Percentiles rank a stretch among this genome's conserved stretches.
phyloP scores from a whole-genome alignment of 1,140 invertebrate genomes.

The Drosophila jambulina region DNA sequence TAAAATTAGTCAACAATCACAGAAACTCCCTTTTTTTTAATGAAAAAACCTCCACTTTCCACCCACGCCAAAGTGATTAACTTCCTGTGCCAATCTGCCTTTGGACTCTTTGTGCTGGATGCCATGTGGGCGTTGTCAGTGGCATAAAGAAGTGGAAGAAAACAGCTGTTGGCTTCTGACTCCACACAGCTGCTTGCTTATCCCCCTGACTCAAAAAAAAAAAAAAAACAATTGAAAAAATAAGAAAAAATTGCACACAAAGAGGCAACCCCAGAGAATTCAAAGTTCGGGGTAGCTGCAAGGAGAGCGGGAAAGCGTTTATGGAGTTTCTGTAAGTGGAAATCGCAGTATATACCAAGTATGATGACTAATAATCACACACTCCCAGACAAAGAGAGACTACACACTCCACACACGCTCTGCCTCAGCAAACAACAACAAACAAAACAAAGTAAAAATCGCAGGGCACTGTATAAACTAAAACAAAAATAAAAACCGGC shows the following conservation, averaged over 20 bases:
- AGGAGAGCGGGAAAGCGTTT: conserved; percentile 11
- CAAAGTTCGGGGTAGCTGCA: no score
- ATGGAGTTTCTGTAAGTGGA: conserved; percentile 65
- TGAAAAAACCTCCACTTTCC: conserved; percentile 10
- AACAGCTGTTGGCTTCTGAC: conserved; percentile 68
- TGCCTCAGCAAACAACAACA: conserved; percentile 42
- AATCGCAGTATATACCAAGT: conserved; percentile 33
- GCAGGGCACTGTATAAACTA: conserved; percentile 17
- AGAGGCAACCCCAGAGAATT: conserved; percentile 26
- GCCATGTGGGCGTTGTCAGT: conserved; percentile 71
- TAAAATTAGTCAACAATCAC: conserved; percentile 8
- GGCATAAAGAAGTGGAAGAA: conserved; percentile 24
- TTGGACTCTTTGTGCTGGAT: conserved; percentile 15
- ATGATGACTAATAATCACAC: conserved; percentile 72
- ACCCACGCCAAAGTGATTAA: conserved; percentile 53
- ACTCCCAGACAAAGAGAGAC: conserved; percentile 28
- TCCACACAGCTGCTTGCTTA: conserved; percentile 33
- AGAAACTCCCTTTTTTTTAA: conserved; percentile 4
- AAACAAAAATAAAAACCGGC: conserved; percentile 68
- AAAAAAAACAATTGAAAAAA: background rate
- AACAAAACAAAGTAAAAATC: no score
- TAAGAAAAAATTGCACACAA: conserved; percentile 59
- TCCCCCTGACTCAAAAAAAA: conserved; percentile 9
- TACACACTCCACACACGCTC: conserved; percentile 16
- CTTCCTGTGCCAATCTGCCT: conserved; percentile 39